Conservation (phyloP, 2,113 vertebrate genomes). For the Chauna torquata region DNA sequence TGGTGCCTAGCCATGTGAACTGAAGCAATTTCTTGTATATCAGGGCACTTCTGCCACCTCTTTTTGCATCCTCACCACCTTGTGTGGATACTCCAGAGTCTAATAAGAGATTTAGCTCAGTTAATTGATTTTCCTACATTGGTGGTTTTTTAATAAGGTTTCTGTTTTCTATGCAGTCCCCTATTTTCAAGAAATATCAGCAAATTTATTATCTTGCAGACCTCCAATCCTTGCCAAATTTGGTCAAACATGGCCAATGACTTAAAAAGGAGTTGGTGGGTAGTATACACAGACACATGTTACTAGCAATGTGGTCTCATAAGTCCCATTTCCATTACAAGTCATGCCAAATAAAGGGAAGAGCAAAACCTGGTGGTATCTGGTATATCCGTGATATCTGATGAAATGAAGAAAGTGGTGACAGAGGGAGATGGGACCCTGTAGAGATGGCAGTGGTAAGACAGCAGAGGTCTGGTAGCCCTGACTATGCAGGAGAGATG, state of each 20-base stretch:
- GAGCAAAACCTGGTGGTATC: neutral
- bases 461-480: neutral
- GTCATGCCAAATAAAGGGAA: neutral
- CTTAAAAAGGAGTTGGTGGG: neutral
- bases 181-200: conserved; percentile 1
- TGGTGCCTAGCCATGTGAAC: neutral
- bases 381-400: rapidly evolving
- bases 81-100: neutral
- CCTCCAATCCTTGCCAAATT: neutral
- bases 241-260: neutral
- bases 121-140: conserved; percentile 1
- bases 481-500: neutral
- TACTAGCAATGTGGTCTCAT: neutral
- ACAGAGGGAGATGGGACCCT: neutral
- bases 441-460: neutral
- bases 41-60: neutral
- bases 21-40: neutral
- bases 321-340: neutral
- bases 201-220: neutral
- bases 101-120: neutral
- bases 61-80: neutral
- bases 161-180: neutral
- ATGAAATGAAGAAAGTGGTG: neutral
- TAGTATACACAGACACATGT: neutral
- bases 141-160: neutral